Evolutionary conservation across 1,140 invertebrate species (phyloP).

Genomic region (Dendroctonus ponderosae): DNA sequence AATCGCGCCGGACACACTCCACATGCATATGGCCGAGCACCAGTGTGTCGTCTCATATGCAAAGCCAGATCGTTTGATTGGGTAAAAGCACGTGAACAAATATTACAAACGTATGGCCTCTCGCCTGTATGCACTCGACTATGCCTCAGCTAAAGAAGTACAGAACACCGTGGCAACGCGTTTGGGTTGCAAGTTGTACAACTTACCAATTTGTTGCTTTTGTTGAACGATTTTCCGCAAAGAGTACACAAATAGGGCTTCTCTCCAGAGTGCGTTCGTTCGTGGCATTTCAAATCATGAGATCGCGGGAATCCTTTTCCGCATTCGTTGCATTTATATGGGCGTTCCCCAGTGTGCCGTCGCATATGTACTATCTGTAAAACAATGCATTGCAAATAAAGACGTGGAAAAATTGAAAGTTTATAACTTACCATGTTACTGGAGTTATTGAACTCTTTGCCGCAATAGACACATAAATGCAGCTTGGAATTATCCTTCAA

Average conservation of each 20-base stretch:
- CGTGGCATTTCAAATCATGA: slow-evolving; percentile 61
- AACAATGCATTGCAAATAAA: slow-evolving; percentile 4
- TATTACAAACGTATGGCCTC: slow-evolving; percentile 52
- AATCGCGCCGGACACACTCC: slow-evolving; percentile 49
- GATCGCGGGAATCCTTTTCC: slow-evolving; percentile 65
- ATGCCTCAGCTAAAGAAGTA: slow-evolving; percentile 43
- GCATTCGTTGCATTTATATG: slow-evolving; percentile 61
- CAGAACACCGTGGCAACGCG: background rate
- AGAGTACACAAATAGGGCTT: slow-evolving; percentile 59
- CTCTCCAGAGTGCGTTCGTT: slow-evolving; percentile 59
- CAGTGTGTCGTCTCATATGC: slow-evolving; percentile 51
- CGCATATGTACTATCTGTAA: slow-evolving; percentile 57
- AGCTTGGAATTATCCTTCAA: slow-evolving; percentile 50
- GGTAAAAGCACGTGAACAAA: slow-evolving; percentile 51
- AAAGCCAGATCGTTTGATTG: slow-evolving; percentile 53
- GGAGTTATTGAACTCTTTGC: slow-evolving; percentile 51
- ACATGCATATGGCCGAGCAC: slow-evolving; percentile 48
- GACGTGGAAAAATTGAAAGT: background rate
- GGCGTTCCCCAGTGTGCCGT: slow-evolving; percentile 61
- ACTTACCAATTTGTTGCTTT: slow-evolving; percentile 51
- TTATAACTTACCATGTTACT: slow-evolving; percentile 47
- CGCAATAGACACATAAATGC: slow-evolving; percentile 54
- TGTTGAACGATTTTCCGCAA: slow-evolving; percentile 54
- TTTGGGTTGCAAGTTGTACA: background rate
- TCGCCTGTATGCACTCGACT: slow-evolving; percentile 53